Evolutionary conservation across 2,888 invertebrate genomes (phyloP).

Genomic region (Pandemis heparana): DNA sequence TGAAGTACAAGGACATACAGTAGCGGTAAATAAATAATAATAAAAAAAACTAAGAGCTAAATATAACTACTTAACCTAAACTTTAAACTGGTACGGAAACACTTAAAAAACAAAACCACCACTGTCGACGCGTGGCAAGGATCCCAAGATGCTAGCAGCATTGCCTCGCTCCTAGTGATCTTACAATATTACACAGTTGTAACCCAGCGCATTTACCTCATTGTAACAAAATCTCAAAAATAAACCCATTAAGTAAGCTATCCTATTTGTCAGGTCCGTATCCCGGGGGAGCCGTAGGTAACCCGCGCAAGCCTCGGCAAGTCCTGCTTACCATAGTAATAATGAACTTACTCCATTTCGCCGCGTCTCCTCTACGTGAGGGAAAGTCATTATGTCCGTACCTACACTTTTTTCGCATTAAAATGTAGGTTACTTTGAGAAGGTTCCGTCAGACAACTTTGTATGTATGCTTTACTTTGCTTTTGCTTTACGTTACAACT

Average conservation of each 20-base stretch:
- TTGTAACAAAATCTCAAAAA: neutral
- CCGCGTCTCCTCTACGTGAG: slow-evolving; percentile 48
- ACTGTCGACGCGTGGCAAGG: no score
- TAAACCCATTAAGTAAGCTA: slow-evolving; percentile 12
- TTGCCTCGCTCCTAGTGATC: no score
- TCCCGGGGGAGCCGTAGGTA: slow-evolving; percentile 28
- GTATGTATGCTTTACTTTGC: slow-evolving; percentile 6
- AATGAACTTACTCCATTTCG: slow-evolving; percentile 51
- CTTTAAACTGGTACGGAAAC: no score
- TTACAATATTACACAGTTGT: no score
- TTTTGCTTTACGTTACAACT: neutral
- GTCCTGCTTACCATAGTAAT: slow-evolving; percentile 59
- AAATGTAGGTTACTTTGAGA: slow-evolving; percentile 31
- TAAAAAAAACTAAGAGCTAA: no score
- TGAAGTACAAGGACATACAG: no score
- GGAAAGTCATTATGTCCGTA: slow-evolving; percentile 47
- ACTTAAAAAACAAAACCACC: no score
- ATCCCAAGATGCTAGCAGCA: no score
- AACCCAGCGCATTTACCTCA: neutral
- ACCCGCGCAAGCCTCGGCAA: slow-evolving; percentile 17
- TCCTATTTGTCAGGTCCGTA: slow-evolving; percentile 23
- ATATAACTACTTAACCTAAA: no score
- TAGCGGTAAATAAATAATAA: no score
- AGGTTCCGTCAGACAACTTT: slow-evolving; percentile 9
- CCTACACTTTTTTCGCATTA: slow-evolving; percentile 34